Base-by-base conservation (phyloP, 2,797 vertebrate genomes). In the Melanotaenia boesemani region DNA sequence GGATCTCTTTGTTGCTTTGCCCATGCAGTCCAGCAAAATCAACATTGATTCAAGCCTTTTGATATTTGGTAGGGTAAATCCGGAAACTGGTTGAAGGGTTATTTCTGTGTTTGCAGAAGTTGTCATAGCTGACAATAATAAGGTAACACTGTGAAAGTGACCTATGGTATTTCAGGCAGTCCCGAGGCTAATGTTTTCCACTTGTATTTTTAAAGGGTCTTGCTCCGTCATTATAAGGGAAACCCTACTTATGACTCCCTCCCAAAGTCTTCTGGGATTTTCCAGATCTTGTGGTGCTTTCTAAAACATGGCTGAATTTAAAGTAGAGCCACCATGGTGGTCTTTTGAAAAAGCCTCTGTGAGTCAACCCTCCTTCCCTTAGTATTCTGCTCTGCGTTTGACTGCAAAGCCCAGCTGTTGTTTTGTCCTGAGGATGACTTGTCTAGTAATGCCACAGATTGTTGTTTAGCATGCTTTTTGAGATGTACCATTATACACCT, bases 1-100 rank as follows among this genome's bases (percentile, higher is more conserved):
- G 58, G 37, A 34, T 41, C 22, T 34, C 6, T 18, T 46, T 6
- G 44, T 39, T 34, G 74, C 30, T 78, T n/a, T 65, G 32, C 63
- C 1, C 39, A 39, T 57, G 32, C 28, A 39, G 63, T n/a, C 48
- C 22, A 20, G 32, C 73, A 52, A 8, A 2, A 58, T 61, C 63
- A 39, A n/a, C 44, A 70, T 70, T 75, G 74, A 83, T 70, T 75
- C 76, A 79, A 89, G 72, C 79, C 77, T 28, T 76, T 77, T 87
- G 84, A 89, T 88, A 90, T 91, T 91, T 91, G 88, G 82, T 65
- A 44, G 9, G 70, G 59, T 86, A 86, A 90, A 77, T 81, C 64
- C 68, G 64, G 84, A 62, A 81, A 77, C 74, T 86, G 75, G 61
- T 82, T 89, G 78, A 74, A 73, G 73, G 85, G 58, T 83, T 88